Conservation (phyloP, 2,888 invertebrate species). For the Clostera curtula region DNA sequence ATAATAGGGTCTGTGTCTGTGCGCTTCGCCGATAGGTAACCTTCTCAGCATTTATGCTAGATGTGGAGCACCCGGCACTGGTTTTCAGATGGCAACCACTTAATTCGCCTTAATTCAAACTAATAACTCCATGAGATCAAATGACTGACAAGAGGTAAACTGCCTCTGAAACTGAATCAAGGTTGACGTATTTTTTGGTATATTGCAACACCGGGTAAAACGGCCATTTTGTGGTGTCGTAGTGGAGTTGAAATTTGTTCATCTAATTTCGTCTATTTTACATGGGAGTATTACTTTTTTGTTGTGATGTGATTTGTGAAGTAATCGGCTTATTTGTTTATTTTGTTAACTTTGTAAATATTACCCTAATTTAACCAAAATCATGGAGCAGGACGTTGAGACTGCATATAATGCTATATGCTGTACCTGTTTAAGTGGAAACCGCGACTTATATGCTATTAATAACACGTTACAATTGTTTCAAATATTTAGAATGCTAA, state of each 20-base stretch:
- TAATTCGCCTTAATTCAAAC: no score
- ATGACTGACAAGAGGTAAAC: no score
- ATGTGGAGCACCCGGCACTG: no score
- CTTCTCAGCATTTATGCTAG: no score
- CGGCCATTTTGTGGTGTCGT: conserved; percentile 73
- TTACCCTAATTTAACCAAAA: conserved; percentile 17
- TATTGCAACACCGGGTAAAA: conserved; percentile 54
- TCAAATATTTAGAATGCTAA: conserved; percentile 53
- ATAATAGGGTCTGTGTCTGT: no score
- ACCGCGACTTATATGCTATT: conserved; percentile 49
- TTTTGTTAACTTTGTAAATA: conserved; percentile 13
- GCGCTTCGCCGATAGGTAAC: no score
- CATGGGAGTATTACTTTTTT: conserved; percentile 73
- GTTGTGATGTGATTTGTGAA: conserved; percentile 66
- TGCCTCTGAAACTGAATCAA: no score
- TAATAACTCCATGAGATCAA: no score
- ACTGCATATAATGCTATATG: conserved; percentile 45
- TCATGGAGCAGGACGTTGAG: conserved; percentile 65
- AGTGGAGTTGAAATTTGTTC: conserved; percentile 48
- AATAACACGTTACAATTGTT: conserved; percentile 38
- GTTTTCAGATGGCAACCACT: no score
- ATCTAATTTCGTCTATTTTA: conserved; percentile 69
- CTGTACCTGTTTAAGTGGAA: conserved; percentile 54
- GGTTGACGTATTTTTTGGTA: conserved; percentile 5
- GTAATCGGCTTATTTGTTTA: conserved; percentile 30